These are phyloP conservation scores for Andrena marginata DNA, from an alignment of 2,888 invertebrate species.

Conservation along the genomic window DNA sequence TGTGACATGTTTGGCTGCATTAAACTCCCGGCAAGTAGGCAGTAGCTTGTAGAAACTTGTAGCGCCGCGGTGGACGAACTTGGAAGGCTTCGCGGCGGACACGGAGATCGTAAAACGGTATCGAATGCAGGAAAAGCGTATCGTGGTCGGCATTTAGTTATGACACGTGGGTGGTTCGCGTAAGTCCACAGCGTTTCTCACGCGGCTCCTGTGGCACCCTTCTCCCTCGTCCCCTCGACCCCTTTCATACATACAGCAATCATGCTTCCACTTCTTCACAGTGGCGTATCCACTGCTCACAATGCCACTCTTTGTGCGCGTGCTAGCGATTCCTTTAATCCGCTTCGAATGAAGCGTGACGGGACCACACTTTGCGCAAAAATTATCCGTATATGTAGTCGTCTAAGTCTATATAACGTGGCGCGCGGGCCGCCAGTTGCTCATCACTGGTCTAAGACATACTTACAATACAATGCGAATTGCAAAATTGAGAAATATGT, in stretches of 20 bases:
- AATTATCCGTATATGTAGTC: too few relatives aligned
- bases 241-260: conserved; percentile 59
- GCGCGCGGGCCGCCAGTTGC: too few relatives aligned
- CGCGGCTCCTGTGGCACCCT: conserved; percentile 71
- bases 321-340: conserved; percentile 41
- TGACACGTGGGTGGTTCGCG: conserved; percentile 76
- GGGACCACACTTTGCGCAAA: background rate
- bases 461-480: background rate
- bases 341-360: conserved; percentile 16
- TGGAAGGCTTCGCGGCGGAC: conserved; percentile 12
- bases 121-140: conserved; percentile 40
- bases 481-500: background rate
- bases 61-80: background rate
- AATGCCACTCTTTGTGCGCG: conserved; percentile 46
- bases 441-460: background rate
- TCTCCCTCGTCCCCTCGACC: conserved; percentile 13
- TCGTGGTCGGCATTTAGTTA: conserved; percentile 71
- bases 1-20: too few relatives aligned
- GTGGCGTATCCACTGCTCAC: conserved; percentile 54
- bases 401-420: too few relatives aligned
- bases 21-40: too few relatives aligned
- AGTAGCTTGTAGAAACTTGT: background rate
- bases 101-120: conserved; percentile 14
- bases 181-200: conserved; percentile 70
- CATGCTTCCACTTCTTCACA: conserved; percentile 57